Percentiles rank a stretch among this genome's conserved stretches.
phyloP scores from a whole-genome alignment of 1,140 invertebrate species.

The Drosophila novamexicana region DNA sequence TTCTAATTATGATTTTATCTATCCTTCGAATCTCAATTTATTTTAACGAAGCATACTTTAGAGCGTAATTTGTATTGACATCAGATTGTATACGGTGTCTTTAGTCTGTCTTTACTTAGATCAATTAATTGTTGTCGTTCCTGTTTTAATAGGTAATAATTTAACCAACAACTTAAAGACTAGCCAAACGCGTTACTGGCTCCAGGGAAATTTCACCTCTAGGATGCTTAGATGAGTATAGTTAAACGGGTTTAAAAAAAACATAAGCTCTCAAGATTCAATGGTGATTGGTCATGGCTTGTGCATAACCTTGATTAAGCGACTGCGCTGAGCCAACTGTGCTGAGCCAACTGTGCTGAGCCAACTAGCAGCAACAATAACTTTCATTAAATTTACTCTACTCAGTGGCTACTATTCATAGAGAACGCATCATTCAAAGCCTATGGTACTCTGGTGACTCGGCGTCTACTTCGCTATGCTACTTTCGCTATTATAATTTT shows the following conservation, averaged over 20 bases:
- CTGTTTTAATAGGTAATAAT: neutral
- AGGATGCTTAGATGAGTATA: neutral
- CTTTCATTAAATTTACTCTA: slow-evolving; percentile 3
- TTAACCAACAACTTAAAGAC: neutral
- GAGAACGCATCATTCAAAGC: neutral
- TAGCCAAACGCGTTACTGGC: neutral
- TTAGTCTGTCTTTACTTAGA: neutral
- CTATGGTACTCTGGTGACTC: neutral
- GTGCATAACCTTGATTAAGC: slow-evolving; percentile 5
- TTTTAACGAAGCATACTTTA: slow-evolving; percentile 26
- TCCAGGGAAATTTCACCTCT: neutral
- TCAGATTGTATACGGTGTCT: neutral
- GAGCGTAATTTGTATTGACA: neutral
- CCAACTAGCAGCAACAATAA: neutral
- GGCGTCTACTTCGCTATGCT: too few relatives aligned
- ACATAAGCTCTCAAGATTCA: neutral
- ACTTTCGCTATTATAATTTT: too few relatives aligned
- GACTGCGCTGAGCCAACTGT: neutral
- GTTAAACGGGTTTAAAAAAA: slow-evolving; percentile 4
- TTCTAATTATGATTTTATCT: neutral
- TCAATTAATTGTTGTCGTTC: neutral
- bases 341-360: too few relatives aligned
- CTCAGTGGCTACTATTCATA: neutral
- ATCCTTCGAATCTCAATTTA: neutral
- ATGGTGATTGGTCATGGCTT: slow-evolving; percentile 3